Percentiles rank a stretch among this genome's conserved stretches.
Evolutionary conservation across 2,113 vertebrate genomes (phyloP).

Genomic region (Guaruba guarouba): DNA sequence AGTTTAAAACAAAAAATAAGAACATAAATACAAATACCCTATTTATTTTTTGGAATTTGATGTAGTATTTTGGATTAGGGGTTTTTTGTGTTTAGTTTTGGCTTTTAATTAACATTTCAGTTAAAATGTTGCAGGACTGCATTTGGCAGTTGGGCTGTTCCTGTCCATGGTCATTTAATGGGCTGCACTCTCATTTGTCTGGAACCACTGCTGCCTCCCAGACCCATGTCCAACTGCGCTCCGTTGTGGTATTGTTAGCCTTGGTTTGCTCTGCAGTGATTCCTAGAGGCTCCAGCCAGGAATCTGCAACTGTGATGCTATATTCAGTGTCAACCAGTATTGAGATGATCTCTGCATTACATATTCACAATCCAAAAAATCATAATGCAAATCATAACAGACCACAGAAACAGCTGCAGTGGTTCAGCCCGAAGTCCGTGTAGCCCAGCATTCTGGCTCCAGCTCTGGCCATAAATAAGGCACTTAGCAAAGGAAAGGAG

Average conservation of each 20-base stretch:
- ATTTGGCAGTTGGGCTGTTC: background rate
- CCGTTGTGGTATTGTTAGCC: background rate
- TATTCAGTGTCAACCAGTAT: background rate
- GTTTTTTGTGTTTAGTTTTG: background rate
- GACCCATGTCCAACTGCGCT: background rate
- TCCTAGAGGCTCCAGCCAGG: background rate
- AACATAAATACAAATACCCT: background rate
- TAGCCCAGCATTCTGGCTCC: background rate
- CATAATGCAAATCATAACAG: background rate
- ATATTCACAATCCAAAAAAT: background rate
- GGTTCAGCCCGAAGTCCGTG: background rate
- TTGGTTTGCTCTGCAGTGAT: slow-evolving; percentile 24
- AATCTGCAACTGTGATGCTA: background rate
- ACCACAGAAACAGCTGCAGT: background rate
- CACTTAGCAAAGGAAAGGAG: background rate
- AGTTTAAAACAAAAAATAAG: background rate
- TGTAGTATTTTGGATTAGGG: background rate
- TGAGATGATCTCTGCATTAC: background rate
- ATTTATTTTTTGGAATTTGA: background rate
- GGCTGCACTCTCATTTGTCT: background rate
- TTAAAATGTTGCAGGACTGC: background rate
- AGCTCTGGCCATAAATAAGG: background rate
- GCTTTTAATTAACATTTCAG: background rate
- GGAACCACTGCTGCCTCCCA: background rate
- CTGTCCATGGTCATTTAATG: background rate